These are phyloP conservation scores for Argyrosomus japonicus DNA, from an alignment of 2,113 vertebrate genomes.

Conservation along the genomic window DNA sequence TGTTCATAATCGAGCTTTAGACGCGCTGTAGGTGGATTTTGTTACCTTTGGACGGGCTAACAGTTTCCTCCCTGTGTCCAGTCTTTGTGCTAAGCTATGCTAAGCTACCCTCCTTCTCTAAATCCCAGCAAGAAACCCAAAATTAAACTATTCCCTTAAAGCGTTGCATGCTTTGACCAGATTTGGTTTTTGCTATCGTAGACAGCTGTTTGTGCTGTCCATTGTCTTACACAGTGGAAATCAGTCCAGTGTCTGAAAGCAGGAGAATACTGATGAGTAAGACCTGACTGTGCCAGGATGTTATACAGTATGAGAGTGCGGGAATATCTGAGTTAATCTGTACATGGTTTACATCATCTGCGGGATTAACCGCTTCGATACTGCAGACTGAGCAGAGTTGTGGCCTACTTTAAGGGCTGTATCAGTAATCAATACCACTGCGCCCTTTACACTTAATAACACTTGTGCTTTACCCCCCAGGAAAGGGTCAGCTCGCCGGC, in stretches of 20 bases:
- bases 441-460: constrained; percentile 36
- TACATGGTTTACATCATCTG: constrained; percentile 25
- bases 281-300: constrained; percentile 16
- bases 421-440: constrained; percentile 47
- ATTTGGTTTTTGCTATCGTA: background rate
- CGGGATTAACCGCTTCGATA: background rate
- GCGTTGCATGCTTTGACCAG: too few species aligned
- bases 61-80: background rate
- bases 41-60: background rate
- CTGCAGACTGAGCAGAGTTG: background rate
- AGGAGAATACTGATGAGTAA: constrained; percentile 51
- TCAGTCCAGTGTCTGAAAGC: background rate
- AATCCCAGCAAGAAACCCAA: background rate
- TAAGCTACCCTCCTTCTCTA: background rate
- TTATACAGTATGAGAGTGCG: background rate
- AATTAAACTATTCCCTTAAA: background rate
- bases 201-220: background rate
- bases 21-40: background rate
- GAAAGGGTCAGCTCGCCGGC: constrained; percentile 33
- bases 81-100: background rate
- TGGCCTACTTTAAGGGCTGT: constrained; percentile 20
- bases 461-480: constrained; percentile 22
- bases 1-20: background rate
- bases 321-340: background rate
- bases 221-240: background rate